Percentiles rank a stretch among this genome's conserved stretches.
These are phyloP conservation scores for Pedionomus torquatus DNA, from an alignment of 2,113 vertebrate genomes.

Conservation along the genomic window DNA sequence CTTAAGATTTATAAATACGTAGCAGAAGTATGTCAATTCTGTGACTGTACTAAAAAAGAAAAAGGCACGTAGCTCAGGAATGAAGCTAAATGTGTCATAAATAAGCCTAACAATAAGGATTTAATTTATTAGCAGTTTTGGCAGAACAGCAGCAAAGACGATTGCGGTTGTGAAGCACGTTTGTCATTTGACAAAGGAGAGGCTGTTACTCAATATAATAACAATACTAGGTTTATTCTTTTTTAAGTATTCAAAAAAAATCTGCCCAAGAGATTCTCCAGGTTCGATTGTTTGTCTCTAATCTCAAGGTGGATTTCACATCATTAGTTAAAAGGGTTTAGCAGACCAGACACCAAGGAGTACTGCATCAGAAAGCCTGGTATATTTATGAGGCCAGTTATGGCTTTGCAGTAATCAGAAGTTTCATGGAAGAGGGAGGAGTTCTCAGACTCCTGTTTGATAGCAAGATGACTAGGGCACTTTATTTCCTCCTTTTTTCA, in stretches of 20 bases:
- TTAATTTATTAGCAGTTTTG: slow-evolving; percentile 52
- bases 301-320: not conserved
- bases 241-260: not conserved
- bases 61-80: not conserved
- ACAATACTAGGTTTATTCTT: not conserved
- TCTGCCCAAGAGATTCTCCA: not conserved
- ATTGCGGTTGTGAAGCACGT: not conserved
- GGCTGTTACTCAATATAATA: not conserved
- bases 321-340: not conserved
- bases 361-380: not conserved
- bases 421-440: not conserved
- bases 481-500: not conserved
- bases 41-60: not conserved
- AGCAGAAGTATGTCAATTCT: not conserved
- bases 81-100: slow-evolving; percentile 26
- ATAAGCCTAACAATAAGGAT: slow-evolving; percentile 7
- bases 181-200: slow-evolving; percentile 1
- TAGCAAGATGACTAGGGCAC: not conserved
- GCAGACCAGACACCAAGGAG: not conserved
- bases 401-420: not conserved
- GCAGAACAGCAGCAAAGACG: slow-evolving; percentile 22
- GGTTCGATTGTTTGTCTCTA: not conserved
- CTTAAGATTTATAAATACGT: slow-evolving; percentile 41
- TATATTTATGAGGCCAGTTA: not conserved
- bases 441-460: not conserved